Evolutionary conservation across 2,113 vertebrate species (phyloP).

Genomic region (Neotragus moschatus): DNA sequence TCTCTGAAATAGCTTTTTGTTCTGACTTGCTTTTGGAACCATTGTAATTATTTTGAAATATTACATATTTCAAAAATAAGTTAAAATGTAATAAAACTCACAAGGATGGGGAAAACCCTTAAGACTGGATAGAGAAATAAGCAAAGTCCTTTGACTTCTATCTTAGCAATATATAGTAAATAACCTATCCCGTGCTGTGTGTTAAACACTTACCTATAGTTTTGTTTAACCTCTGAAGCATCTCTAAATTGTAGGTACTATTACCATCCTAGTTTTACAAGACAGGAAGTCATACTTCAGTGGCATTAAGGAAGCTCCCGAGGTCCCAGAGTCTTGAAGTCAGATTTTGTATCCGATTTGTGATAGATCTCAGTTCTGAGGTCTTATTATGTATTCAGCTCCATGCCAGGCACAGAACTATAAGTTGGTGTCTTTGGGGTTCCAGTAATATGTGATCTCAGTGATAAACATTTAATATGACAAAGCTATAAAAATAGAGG

Average conservation of each 20-base stretch:
- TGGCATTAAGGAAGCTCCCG: neutral
- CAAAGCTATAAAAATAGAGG: neutral
- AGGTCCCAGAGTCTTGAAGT: neutral
- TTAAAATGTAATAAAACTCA: constrained; percentile 4
- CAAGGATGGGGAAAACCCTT: neutral
- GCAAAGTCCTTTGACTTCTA: neutral
- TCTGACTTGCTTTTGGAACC: neutral
- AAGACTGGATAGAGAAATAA: neutral
- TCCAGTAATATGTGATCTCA: neutral
- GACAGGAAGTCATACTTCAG: neutral
- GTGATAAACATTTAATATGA: neutral
- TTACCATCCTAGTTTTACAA: neutral
- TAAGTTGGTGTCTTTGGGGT: neutral
- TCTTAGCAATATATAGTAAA: neutral
- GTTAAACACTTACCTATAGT: neutral
- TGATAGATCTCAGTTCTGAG: neutral
- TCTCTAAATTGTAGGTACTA: neutral
- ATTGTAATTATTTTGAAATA: neutral
- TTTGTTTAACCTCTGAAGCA: neutral
- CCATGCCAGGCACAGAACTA: neutral
- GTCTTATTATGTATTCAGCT: neutral
- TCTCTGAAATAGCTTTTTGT: neutral
- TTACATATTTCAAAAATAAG: neutral
- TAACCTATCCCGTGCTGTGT: neutral
- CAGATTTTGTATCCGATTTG: neutral